These are phyloP conservation scores for Rissa tridactyla DNA, from an alignment of 2,113 vertebrate species.

Conservation along the genomic window DNA sequence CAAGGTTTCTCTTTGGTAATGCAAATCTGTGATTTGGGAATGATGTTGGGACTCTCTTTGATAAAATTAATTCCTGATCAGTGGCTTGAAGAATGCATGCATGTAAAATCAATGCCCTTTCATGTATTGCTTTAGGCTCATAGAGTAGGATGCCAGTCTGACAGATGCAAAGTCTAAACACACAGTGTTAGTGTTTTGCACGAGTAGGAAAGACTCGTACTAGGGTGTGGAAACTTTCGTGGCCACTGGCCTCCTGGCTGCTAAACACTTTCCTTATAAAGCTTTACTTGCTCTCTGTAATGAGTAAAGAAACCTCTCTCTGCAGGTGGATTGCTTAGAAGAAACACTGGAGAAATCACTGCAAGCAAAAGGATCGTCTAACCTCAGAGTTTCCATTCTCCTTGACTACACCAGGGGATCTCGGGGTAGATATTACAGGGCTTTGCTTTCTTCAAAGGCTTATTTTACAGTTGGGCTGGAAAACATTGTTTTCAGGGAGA, in stretches of 20 bases:
- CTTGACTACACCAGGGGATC: conserved; percentile 94
- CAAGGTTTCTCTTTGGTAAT: background rate
- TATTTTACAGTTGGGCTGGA: background rate
- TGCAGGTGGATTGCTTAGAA: conserved; percentile 90
- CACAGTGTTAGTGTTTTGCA: background rate
- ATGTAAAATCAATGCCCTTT: background rate
- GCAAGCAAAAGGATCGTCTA: conserved; percentile 48
- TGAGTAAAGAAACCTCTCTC: background rate
- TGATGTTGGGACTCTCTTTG: background rate
- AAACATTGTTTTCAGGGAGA: background rate
- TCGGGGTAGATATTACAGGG: conserved; percentile 71
- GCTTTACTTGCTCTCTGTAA: background rate
- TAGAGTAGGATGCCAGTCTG: background rate
- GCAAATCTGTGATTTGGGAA: background rate
- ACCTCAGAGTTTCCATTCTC: conserved; percentile 87
- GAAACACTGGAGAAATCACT: conserved; percentile 82
- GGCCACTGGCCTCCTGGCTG: background rate
- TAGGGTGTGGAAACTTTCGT: background rate
- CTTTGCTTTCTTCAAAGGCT: background rate
- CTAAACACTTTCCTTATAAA: background rate
- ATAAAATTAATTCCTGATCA: background rate
- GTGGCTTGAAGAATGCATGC: background rate
- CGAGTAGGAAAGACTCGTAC: background rate
- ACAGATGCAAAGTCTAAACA: background rate
- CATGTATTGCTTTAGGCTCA: background rate